Evolutionary conservation across 2,797 vertebrate genomes (phyloP).

Genomic region (Scleropages formosus): DNA sequence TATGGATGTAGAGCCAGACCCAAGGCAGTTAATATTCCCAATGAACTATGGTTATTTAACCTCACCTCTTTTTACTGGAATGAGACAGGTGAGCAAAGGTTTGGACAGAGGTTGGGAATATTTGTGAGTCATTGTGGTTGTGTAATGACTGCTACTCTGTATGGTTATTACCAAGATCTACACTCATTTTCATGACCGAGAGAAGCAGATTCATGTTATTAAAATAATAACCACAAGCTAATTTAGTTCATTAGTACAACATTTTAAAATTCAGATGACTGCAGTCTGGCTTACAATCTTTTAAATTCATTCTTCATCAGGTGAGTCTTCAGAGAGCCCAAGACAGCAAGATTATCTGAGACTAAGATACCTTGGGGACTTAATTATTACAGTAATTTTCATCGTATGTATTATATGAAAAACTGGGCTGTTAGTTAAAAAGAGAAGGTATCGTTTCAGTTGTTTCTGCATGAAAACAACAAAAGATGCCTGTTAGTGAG

Average conservation of each 20-base stretch:
- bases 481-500: constrained; percentile 8
- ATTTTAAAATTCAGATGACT: not conserved
- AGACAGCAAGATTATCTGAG: constrained; percentile 2
- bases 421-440: constrained; percentile 8
- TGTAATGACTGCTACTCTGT: too few species aligned
- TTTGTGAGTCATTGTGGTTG: too few species aligned
- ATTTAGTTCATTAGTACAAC: constrained; percentile 8
- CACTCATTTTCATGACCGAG: too few species aligned
- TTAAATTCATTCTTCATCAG: not conserved
- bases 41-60: too few species aligned
- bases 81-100: too few species aligned
- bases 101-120: too few species aligned
- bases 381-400: constrained; percentile 19
- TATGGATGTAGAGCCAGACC: too few species aligned
- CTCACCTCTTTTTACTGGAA: too few species aligned
- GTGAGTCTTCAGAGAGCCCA: not conserved
- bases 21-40: too few species aligned
- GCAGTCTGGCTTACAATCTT: not conserved
- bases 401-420: not conserved
- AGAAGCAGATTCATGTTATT: too few species aligned
- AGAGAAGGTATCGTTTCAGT: not conserved
- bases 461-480: not conserved
- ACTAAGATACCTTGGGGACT: constrained; percentile 14
- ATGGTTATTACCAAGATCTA: too few species aligned
- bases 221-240: constrained; percentile 8